Conservation (phyloP, 2,797 vertebrate species). For the Chaunax sp. region DNA sequence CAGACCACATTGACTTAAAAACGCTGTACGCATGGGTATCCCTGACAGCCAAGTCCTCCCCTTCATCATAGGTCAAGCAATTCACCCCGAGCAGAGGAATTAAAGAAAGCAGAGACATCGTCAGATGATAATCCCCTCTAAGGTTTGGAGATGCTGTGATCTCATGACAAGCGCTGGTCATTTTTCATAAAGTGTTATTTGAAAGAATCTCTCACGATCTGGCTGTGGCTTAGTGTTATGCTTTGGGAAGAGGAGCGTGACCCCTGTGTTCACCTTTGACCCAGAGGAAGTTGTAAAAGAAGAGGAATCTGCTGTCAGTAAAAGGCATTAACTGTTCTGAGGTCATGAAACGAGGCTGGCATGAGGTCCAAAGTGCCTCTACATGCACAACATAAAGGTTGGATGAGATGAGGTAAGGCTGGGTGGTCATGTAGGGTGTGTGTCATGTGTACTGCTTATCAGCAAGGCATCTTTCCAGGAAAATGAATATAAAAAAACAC, state of each 20-base stretch:
- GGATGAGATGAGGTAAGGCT: conserved; percentile 10
- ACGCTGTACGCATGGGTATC: conserved; percentile 5
- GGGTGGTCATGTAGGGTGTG: background rate
- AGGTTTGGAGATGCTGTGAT: conserved; percentile 41
- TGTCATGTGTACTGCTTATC: conserved; percentile 30
- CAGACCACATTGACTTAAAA: conserved; percentile 19
- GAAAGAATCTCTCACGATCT: conserved; percentile 7
- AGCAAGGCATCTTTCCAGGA: conserved; percentile 49
- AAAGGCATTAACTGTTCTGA: conserved; percentile 26
- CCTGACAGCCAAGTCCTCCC: conserved; percentile 28
- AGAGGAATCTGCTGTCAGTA: conserved; percentile 34
- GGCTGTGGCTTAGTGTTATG: background rate
- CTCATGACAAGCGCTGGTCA: conserved; percentile 16
- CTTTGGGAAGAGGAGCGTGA: conserved; percentile 30
- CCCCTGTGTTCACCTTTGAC: conserved; percentile 57
- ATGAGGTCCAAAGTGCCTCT: conserved; percentile 2
- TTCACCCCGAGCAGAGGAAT: conserved; percentile 35
- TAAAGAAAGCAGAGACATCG: conserved; percentile 34
- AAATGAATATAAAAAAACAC: conserved; percentile 58
- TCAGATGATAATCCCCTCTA: conserved; percentile 46
- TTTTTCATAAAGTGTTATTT: conserved; percentile 24
- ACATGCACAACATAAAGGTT: conserved; percentile 15
- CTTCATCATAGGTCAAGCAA: conserved; percentile 36
- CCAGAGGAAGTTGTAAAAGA: conserved; percentile 55
- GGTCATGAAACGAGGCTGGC: conserved; percentile 22